A percentile compares a stretch with the other conserved stretches of the same genome.
Evolutionary conservation across 2,888 invertebrate genomes (phyloP).

Genomic region (Limnephilus auricula): DNA sequence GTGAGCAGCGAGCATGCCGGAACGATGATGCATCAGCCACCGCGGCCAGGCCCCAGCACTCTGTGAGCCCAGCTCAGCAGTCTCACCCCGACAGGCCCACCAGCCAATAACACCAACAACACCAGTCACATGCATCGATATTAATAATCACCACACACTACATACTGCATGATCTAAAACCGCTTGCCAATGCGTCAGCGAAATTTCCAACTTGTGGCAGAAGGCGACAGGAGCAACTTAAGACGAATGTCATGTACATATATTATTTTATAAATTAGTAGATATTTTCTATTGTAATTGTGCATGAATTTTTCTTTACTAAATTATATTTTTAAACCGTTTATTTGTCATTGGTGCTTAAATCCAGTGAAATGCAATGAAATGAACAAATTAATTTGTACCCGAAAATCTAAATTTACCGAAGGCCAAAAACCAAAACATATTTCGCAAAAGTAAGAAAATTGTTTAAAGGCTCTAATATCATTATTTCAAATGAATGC

Average conservation of each 20-base stretch:
- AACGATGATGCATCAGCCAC: constrained; percentile 24
- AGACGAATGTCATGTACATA: background rate
- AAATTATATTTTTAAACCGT: too few species aligned
- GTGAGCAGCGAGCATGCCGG: constrained; percentile 5
- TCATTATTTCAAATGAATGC: too few species aligned
- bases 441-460: too few species aligned
- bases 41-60: background rate
- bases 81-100: background rate
- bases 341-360: too few species aligned
- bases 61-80: background rate
- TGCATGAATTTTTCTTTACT: too few species aligned
- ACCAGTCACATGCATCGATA: background rate
- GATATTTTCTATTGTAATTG: too few species aligned
- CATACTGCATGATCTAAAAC: background rate
- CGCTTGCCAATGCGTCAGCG: constrained; percentile 20
- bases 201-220: background rate
- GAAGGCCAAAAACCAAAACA: too few species aligned
- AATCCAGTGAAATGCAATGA: too few species aligned
- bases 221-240: background rate
- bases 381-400: too few species aligned
- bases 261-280: too few species aligned
- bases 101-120: background rate
- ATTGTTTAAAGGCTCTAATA: too few species aligned
- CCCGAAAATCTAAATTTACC: too few species aligned
- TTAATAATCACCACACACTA: constrained; percentile 5